Evolutionary conservation across 2,888 invertebrate species (phyloP).

Genomic region (Leptinotarsa haldemani): DNA sequence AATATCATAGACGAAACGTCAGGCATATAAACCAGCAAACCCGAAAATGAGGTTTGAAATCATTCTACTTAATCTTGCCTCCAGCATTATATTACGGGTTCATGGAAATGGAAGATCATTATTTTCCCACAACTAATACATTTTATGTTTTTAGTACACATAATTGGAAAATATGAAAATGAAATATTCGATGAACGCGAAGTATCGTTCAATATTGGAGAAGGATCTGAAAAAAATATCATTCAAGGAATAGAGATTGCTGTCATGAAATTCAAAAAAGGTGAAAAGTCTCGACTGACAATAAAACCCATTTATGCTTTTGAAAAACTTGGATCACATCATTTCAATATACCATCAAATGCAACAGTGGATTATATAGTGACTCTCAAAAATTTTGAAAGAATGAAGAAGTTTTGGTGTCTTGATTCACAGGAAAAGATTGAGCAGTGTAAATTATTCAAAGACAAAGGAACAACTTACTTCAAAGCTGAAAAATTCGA

Average conservation of each 20-base stretch:
- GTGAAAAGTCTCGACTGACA: constrained; percentile 80
- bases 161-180: constrained; percentile 76
- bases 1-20: no score
- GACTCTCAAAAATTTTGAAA: constrained; percentile 86
- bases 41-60: no score
- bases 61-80: no score
- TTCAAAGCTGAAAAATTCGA: constrained; percentile 83
- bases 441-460: constrained; percentile 83
- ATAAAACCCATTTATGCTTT: constrained; percentile 86
- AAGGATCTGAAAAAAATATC: constrained; percentile 81
- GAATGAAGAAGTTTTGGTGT: constrained; percentile 84
- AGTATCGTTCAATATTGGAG: constrained; percentile 86
- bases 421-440: constrained; percentile 83
- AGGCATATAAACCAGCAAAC: no score
- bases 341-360: constrained; percentile 82
- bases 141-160: constrained; percentile 73
- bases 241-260: constrained; percentile 87
- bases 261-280: constrained; percentile 81
- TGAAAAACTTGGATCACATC: constrained; percentile 71
- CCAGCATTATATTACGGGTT: no score
- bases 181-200: constrained; percentile 83
- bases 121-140: constrained; percentile 22
- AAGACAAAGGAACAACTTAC: constrained; percentile 91
- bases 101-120: not conserved
- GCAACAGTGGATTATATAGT: constrained; percentile 84